Conservation (phyloP, 1,140 invertebrate species). For the Dryas iulia region DNA sequence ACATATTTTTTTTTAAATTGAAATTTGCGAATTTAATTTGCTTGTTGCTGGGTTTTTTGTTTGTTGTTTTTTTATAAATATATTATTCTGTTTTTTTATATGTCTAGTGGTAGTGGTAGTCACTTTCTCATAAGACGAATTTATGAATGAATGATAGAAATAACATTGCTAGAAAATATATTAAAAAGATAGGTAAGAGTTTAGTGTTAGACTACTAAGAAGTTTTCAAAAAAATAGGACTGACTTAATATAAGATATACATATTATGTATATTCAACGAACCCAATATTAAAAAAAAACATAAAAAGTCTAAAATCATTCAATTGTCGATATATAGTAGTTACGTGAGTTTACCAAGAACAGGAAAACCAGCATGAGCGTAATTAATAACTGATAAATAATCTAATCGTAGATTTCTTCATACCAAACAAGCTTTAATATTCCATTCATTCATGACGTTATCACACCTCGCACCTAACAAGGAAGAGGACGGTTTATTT, state of each 20-base stretch:
- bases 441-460: slow-evolving; percentile 8
- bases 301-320: neutral
- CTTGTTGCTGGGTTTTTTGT: too few relatives aligned
- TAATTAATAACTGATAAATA: neutral
- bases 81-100: too few relatives aligned
- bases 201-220: too few relatives aligned
- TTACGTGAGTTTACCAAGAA: neutral
- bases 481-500: slow-evolving; percentile 41
- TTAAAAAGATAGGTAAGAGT: too few relatives aligned
- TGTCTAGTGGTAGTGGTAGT: too few relatives aligned
- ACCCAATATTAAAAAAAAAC: neutral
- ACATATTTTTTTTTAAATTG: neutral
- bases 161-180: too few relatives aligned
- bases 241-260: too few relatives aligned
- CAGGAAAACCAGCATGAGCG: neutral
- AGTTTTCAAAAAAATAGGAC: too few relatives aligned
- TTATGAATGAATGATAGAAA: too few relatives aligned
- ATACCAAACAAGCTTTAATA: slow-evolving; percentile 14
- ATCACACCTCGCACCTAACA: slow-evolving; percentile 15
- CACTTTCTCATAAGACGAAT: too few relatives aligned
- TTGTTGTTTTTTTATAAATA: too few relatives aligned
- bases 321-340: neutral
- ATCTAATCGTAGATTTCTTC: neutral
- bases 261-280: too few relatives aligned
- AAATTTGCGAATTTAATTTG: neutral